Evolutionary conservation across 2,113 vertebrate genomes (phyloP).

Genomic region (Cochlearius cochlearius): DNA sequence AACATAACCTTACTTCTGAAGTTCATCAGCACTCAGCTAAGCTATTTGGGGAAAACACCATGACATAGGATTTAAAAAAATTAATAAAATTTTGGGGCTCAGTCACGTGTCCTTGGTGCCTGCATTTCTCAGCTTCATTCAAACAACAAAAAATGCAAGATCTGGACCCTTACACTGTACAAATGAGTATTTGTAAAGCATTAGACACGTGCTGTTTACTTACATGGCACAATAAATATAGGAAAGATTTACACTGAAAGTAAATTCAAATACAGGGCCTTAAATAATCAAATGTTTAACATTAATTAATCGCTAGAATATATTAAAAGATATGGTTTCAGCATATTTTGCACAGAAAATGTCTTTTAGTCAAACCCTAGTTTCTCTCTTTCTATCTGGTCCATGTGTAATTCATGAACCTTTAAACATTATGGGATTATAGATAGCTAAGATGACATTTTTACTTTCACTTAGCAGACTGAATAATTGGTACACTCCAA

Average conservation of each 20-base stretch:
- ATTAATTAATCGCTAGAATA: conserved; percentile 72
- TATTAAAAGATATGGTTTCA: conserved; percentile 66
- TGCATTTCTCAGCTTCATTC: neutral
- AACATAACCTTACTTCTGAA: neutral
- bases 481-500: conserved; percentile 70
- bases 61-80: neutral
- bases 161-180: conserved; percentile 14
- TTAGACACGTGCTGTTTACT: conserved; percentile 58
- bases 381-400: conserved; percentile 57
- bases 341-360: conserved; percentile 63
- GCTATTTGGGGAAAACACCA: neutral
- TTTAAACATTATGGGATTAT: conserved; percentile 71
- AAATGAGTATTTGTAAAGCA: conserved; percentile 42
- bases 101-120: neutral
- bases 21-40: neutral
- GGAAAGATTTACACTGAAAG: conserved; percentile 33
- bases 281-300: conserved; percentile 70
- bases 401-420: conserved; percentile 79
- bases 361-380: conserved; percentile 63
- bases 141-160: neutral
- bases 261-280: conserved; percentile 59
- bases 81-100: neutral
- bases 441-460: conserved; percentile 74
- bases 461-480: conserved; percentile 76
- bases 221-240: conserved; percentile 57